Evolutionary conservation across 2,888 invertebrate genomes (phyloP).

Genomic region (Drosophila paranaensis): DNA sequence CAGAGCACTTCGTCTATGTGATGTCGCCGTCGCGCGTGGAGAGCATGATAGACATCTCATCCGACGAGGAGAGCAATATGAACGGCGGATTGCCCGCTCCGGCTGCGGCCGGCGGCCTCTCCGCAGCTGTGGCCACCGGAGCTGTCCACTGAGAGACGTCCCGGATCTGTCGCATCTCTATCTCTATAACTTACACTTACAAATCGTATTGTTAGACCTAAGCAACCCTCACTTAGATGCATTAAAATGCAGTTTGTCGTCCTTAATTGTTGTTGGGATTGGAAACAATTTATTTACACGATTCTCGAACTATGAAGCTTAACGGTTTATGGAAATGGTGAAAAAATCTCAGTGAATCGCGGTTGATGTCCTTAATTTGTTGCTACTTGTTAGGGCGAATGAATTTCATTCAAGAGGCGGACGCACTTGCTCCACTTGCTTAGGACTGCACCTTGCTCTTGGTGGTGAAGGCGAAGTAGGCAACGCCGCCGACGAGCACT

Average conservation of each 20-base stretch:
- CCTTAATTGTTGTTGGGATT: constrained; percentile 14
- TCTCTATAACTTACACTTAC: constrained; percentile 7
- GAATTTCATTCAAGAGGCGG: constrained; percentile 83
- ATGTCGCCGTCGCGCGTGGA: constrained; percentile 85
- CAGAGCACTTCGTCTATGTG: constrained; percentile 84
- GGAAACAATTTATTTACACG: constrained; percentile 49
- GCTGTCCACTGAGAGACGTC: constrained; percentile 36
- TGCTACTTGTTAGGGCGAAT: constrained; percentile 75
- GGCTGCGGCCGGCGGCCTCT: background rate
- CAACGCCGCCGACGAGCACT: constrained; percentile 90
- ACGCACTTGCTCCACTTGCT: constrained; percentile 37
- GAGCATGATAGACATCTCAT: constrained; percentile 84
- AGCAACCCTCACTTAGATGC: constrained; percentile 34
- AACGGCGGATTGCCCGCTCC: constrained; percentile 37
- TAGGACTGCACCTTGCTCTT: constrained; percentile 92
- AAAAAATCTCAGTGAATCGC: constrained; percentile 57
- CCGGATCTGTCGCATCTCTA: background rate
- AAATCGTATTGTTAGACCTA: constrained; percentile 45
- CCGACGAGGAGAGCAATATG: constrained; percentile 82
- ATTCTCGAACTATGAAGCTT: constrained; percentile 31
- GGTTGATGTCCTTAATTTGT: constrained; percentile 50
- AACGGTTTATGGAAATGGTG: constrained; percentile 40
- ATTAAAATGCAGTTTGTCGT: constrained; percentile 38
- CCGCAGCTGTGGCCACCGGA: constrained; percentile 20
- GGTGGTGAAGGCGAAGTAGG: constrained; percentile 94